These are phyloP conservation scores for Harpagus bidentatus DNA, from an alignment of 2,113 vertebrate species.

Conservation along the genomic window DNA sequence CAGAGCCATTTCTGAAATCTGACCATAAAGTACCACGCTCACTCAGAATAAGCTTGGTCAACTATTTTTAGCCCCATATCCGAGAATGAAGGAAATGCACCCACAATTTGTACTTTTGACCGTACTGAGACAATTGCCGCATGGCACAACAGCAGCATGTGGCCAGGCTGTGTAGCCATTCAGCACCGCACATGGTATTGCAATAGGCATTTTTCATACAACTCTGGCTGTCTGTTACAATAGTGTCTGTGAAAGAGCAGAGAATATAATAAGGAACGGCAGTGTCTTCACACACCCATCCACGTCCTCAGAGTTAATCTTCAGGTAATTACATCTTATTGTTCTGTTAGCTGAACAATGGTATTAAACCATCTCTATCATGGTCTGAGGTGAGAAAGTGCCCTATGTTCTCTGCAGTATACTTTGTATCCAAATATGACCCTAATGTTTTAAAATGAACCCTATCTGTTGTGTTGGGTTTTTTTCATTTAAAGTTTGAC, in stretches of 20 bases:
- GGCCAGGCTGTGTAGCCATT: background rate
- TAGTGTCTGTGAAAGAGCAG: background rate
- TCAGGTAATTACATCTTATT: background rate
- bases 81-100: background rate
- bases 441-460: background rate
- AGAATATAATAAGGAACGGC: background rate
- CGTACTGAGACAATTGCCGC: background rate
- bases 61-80: background rate
- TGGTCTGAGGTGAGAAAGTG: background rate
- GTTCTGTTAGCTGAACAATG: background rate
- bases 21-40: background rate
- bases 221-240: background rate
- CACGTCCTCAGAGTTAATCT: background rate
- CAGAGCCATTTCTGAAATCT: background rate
- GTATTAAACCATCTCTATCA: background rate
- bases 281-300: background rate
- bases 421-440: background rate
- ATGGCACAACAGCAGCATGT: background rate
- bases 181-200: rapidly evolving
- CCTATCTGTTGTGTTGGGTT: background rate
- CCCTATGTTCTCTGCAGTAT: background rate
- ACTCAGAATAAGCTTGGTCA: background rate
- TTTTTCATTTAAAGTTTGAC: background rate
- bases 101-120: background rate
- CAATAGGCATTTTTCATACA: background rate